A percentile compares a stretch with the other conserved stretches of the same genome.
Conservation (phyloP, 2,888 invertebrate species). For the Papilio gigon region DNA sequence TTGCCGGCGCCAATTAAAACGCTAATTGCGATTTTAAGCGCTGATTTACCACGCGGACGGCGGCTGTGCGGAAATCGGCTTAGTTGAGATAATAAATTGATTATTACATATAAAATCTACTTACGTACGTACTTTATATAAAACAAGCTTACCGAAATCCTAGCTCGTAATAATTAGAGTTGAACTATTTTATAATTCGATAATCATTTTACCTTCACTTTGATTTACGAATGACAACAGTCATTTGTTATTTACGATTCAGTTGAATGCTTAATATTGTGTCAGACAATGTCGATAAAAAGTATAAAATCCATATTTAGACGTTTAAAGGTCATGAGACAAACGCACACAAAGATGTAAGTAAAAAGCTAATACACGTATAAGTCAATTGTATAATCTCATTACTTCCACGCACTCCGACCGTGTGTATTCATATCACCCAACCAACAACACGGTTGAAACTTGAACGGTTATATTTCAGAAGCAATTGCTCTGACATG, state of each 20-base stretch:
- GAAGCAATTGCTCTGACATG: background rate
- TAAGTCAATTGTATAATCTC: slow-evolving; percentile 54
- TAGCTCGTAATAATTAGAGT: too few species aligned
- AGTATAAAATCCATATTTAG: slow-evolving; percentile 20
- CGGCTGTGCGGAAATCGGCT: slow-evolving; percentile 9
- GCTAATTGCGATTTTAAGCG: slow-evolving; percentile 22
- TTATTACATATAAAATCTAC: background rate
- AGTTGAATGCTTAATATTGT: background rate
- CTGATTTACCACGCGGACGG: slow-evolving; percentile 15
- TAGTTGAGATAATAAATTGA: slow-evolving; percentile 7
- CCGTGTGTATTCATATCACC: slow-evolving; percentile 23
- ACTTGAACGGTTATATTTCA: slow-evolving; percentile 14
- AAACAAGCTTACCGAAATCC: too few species aligned
- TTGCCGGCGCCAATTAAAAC: slow-evolving; percentile 23
- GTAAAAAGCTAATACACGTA: slow-evolving; percentile 61
- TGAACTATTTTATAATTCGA: too few species aligned
- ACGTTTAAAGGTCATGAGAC: slow-evolving; percentile 53
- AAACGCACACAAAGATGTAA: slow-evolving; percentile 48
- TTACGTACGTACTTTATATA: background rate
- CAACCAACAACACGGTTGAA: background rate
- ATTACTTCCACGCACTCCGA: slow-evolving; percentile 12
- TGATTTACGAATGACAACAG: background rate
- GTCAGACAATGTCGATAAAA: slow-evolving; percentile 8
- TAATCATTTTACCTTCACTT: too few species aligned
- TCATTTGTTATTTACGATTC: background rate